Conservation (phyloP, 2,888 invertebrate genomes). For the Amphimallon solstitiale region DNA sequence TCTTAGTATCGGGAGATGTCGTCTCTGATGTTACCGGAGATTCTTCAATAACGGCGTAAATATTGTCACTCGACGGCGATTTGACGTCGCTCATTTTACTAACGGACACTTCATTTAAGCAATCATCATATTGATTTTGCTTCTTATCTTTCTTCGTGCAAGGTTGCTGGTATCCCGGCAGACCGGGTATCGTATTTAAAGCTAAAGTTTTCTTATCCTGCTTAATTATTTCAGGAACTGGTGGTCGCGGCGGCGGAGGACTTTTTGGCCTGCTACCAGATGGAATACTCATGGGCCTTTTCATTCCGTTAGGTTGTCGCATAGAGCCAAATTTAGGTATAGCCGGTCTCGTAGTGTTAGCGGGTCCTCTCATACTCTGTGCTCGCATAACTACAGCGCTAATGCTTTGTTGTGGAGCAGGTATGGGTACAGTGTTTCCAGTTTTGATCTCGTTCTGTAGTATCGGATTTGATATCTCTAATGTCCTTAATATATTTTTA, state of each 20-base stretch:
- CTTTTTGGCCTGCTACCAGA: conserved; percentile 75
- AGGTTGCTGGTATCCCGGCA: conserved; percentile 71
- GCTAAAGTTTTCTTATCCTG: conserved; percentile 36
- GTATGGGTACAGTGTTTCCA: conserved; percentile 71
- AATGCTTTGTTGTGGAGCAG: conserved; percentile 67
- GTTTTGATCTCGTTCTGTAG: conserved; percentile 75
- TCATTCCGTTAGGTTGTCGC: conserved; percentile 74
- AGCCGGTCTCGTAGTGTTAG: conserved; percentile 65
- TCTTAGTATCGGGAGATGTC: conserved; percentile 58
- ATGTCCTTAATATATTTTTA: conserved; percentile 75
- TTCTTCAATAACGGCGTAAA: conserved; percentile 89
- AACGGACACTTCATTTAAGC: conserved; percentile 74
- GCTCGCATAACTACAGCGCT: conserved; percentile 77
- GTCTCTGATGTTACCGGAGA: conserved; percentile 65
- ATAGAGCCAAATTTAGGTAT: conserved; percentile 86
- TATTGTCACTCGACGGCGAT: conserved; percentile 75
- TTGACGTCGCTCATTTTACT: conserved; percentile 73
- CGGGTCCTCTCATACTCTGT: conserved; percentile 81
- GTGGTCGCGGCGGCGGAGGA: conserved; percentile 79
- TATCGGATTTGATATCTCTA: conserved; percentile 88
- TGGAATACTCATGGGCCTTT: conserved; percentile 80
- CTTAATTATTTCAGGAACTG: conserved; percentile 62
- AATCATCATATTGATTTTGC: conserved; percentile 79
- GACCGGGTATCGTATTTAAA: conserved; percentile 60
- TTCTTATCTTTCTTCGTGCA: conserved; percentile 51